Conservation (phyloP, 2,797 vertebrate genomes). For the Eupleurogrammus muticus region DNA sequence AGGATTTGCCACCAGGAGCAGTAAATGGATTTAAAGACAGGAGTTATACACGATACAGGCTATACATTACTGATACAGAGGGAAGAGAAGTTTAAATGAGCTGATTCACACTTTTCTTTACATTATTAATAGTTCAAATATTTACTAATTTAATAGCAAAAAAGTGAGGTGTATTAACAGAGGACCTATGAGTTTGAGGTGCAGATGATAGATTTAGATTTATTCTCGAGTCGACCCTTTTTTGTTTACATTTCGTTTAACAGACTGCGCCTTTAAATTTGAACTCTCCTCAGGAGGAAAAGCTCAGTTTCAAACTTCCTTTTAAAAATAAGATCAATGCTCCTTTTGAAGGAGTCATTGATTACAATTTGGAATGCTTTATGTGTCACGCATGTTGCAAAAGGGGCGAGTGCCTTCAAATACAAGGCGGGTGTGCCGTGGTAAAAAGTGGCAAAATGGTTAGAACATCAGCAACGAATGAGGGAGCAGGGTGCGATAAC, state of each 20-base stretch:
- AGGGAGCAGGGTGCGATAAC: conserved; percentile 74
- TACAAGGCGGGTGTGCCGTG: conserved; percentile 51
- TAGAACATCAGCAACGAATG: conserved; percentile 74
- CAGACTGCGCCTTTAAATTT: conserved; percentile 25
- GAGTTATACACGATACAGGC: conserved; percentile 40
- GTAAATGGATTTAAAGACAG: conserved; percentile 22
- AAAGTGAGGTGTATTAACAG: background rate
- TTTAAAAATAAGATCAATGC: conserved; percentile 88
- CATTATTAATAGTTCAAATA: background rate
- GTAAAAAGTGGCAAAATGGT: conserved; percentile 62
- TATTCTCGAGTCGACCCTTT: background rate
- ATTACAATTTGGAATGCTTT: conserved; percentile 93
- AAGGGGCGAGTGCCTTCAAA: conserved; percentile 85
- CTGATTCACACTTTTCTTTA: background rate
- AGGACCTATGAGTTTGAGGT: background rate
- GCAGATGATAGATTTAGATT: background rate
- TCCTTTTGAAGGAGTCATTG: conserved; percentile 93
- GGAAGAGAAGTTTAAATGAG: conserved; percentile 23
- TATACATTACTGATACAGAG: conserved; percentile 10
- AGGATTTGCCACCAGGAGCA: conserved; percentile 24
- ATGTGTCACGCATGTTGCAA: conserved; percentile 86
- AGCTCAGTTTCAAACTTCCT: conserved; percentile 85
- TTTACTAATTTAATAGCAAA: too few species aligned
- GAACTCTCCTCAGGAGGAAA: conserved; percentile 49
- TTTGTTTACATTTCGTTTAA: conserved; percentile 12